Evolutionary conservation across 2,888 invertebrate genomes (phyloP), one percentile per base, ranked within the genome.

Genomic region (Alloscopus bannaensis): DNA sequence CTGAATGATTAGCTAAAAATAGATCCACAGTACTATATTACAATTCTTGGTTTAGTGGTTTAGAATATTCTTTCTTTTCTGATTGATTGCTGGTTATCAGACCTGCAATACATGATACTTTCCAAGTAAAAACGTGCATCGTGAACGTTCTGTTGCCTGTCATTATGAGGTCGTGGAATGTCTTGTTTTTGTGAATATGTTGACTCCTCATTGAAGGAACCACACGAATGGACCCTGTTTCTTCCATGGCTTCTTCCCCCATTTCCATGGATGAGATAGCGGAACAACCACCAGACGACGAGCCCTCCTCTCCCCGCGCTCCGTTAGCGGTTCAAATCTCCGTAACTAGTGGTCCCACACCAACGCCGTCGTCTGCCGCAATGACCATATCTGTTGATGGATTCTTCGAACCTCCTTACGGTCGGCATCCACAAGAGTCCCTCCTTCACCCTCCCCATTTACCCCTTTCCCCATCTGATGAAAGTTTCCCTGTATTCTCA

Each of bases 311-410:
- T 0, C 79, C 81, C 3, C 59, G 70, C 40, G 90, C 91, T 24
- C 90, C 91, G 3, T 89, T 90, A 31, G 90, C 91, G 60, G 83
- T 86, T 40, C 84, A 85, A 31, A 83, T 84, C 78, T 85, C 86
- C 66, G 81, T 86, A 36, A 78, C 85, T 4, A 83, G 81, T 52
- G 84, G 83, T 11, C 84, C 83, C 1, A 86, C 86, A 13, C 93
- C 94, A 0, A 94, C 95, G 0, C 95, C 95, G 0, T 94, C 94
- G 80, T 95, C 95, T 0, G 95, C 95, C 0, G 91, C 94, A 4
- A 93, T 94, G 91, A 94, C 95, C 0, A 93, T 94, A 4, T 94
- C 95, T 1, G 91, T 95, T 31, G 96, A 96, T 84, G 95, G 93
- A 24, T 96, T 95, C 87, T 90, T 96, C 83, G 96, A 96, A 87